Conservation (phyloP, 2,797 vertebrate genomes). For the Passerculus sandwichensis region DNA sequence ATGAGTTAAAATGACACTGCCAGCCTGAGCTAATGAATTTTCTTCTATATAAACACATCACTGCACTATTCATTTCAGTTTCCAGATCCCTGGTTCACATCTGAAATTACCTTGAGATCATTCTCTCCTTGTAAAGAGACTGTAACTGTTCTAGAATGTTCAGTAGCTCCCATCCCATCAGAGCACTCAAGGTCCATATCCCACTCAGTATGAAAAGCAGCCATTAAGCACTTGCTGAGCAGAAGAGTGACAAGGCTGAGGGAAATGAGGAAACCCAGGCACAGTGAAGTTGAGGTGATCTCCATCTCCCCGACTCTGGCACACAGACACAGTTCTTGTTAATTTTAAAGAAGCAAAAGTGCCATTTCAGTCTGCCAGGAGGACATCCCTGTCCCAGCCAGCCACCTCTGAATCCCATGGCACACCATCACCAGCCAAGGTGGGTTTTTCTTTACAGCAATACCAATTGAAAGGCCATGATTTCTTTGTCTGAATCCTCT, state of each 20-base stretch:
- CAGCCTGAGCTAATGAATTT: constrained; percentile 1
- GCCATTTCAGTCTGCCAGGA: background rate
- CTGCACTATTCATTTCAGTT: background rate
- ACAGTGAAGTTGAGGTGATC: background rate
- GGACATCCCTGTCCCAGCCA: background rate
- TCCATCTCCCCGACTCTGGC: accelerated
- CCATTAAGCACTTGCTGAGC: background rate
- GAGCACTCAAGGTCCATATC: background rate
- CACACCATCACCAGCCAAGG: background rate
- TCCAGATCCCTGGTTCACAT: background rate
- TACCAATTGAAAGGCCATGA: background rate
- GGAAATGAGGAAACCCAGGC: background rate
- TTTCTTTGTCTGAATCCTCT: background rate
- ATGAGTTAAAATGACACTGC: background rate
- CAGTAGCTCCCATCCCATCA: background rate
- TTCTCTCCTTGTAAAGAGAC: background rate
- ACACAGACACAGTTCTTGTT: background rate
- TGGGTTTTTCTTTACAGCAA: background rate
- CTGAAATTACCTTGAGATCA: background rate
- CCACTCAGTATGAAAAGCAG: background rate
- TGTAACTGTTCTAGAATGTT: background rate
- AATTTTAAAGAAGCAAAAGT: background rate
- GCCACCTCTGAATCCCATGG: background rate
- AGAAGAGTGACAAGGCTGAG: background rate
- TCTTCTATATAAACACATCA: constrained; percentile 25